These are phyloP conservation scores for Aurelia sp. DNA, from an alignment of 30 jellyfish, hydroid and myxozoan genomes.

Conservation along the genomic window DNA sequence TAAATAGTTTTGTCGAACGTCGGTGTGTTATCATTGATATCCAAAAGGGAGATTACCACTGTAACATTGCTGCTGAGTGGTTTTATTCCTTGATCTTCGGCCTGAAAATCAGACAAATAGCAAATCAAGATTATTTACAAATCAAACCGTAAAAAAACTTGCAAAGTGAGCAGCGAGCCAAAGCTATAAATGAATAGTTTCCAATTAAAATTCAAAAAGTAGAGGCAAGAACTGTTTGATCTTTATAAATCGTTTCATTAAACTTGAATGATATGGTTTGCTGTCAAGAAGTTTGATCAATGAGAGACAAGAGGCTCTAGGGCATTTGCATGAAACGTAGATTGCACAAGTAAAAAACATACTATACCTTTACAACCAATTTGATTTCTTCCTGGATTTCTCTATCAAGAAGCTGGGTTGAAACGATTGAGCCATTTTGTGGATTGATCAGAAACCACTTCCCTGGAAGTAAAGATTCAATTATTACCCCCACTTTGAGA, in stretches of 20 bases:
- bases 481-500: neutral
- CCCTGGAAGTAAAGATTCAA: neutral
- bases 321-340: too few relatives aligned
- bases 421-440: conserved; percentile 33
- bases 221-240: too few relatives aligned
- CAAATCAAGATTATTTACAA: too few relatives aligned
- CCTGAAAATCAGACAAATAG: conserved; percentile 1
- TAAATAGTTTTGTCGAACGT: conserved; percentile 11
- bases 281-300: too few relatives aligned
- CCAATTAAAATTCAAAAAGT: too few relatives aligned
- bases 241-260: too few relatives aligned
- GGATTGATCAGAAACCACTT: conserved; percentile 41
- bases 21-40: conserved; percentile 72
- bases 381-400: conserved; percentile 17
- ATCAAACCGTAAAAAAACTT: too few relatives aligned
- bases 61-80: conserved; percentile 13
- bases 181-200: too few relatives aligned
- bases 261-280: too few relatives aligned
- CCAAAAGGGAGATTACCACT: conserved; percentile 51
- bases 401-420: conserved; percentile 34
- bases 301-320: too few relatives aligned
- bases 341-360: too few relatives aligned
- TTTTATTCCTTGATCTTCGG: conserved; percentile 27
- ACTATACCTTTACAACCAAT: conserved; percentile 35
- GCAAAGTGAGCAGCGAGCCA: too few relatives aligned